These are phyloP conservation scores for Choloepus hoffmanni DNA, from an alignment of 2,113 vertebrate species.

Conservation along the genomic window DNA sequence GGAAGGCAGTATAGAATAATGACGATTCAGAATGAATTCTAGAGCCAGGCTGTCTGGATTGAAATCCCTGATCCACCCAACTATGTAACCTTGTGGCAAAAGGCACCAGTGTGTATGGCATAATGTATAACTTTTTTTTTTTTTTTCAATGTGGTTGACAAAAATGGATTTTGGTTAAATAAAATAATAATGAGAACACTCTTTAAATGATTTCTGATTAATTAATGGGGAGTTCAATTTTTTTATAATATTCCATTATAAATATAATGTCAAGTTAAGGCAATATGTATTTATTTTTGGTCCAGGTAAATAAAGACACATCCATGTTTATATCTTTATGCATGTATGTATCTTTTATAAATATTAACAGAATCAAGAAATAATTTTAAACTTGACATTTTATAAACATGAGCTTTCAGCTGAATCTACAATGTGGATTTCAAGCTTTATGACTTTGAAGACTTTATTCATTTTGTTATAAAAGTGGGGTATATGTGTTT, in stretches of 20 bases:
- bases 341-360: neutral
- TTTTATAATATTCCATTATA: neutral
- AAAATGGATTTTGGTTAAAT: neutral
- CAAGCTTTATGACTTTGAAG: neutral
- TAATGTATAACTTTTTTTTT: neutral
- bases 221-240: neutral
- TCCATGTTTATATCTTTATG: neutral
- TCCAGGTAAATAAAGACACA: neutral
- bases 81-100: neutral
- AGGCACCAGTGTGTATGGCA: neutral
- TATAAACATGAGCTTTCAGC: neutral
- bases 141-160: neutral
- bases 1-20: neutral
- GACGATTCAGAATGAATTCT: neutral
- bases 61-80: neutral
- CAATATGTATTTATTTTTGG: neutral
- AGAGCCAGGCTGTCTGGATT: neutral
- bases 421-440: neutral
- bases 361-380: neutral
- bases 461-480: neutral
- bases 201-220: neutral
- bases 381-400: slow-evolving; percentile 29
- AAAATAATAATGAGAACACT: neutral
- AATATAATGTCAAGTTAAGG: neutral
- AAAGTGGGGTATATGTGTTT: neutral